Base-by-base conservation (phyloP, 1,140 invertebrate genomes). In the Neocloeon triangulifer region DNA sequence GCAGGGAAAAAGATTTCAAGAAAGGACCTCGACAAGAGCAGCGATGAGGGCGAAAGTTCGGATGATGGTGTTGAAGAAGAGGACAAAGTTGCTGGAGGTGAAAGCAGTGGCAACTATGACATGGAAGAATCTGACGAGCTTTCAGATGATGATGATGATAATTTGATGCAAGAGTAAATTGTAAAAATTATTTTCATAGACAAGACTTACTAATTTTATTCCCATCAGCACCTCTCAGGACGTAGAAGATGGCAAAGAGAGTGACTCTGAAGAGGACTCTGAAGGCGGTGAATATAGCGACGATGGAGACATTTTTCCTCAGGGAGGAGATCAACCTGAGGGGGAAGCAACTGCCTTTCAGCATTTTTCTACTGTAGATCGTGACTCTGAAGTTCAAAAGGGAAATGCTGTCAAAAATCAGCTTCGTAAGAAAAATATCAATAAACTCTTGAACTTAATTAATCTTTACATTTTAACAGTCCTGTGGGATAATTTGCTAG, bases 401-500 rank as follows among this genome's bases (percentile, higher is more conserved):
- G 77, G 74, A 19, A 53, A 61, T n/a, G 69, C 68, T 45, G 69
- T 82, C 1, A 63, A 64, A 51, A 73, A 72, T 48, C 79, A 88
- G 46, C 45, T 79, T 5, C 26, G 6, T 22, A 12, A 5, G 20
- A 23, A 3, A 13, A 22, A 5, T 33, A 9, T 32, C 32, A 13
- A 5, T 33, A n/a, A 25, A 13, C 12, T 14, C 4, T 19, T 8
- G n/a, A n/a, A 18, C 35, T 10, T 14, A 20, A 17, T 9, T 12
- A 22, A 15, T 3, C 13, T 31, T 39, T 44, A 44, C 48, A 33
- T 32, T 37, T 38, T 48, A 35, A 25, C 26, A 62, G 59, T 42
- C 30, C 33, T 86, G 1, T 89, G 79, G 78, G 84, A 89, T 50
- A 68, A 61, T 35, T 48, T 89, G 2, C 44, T 89, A 12, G 80